Conservation (phyloP, 2,113 vertebrate genomes). For the Chamaetylas fuelleborni region DNA sequence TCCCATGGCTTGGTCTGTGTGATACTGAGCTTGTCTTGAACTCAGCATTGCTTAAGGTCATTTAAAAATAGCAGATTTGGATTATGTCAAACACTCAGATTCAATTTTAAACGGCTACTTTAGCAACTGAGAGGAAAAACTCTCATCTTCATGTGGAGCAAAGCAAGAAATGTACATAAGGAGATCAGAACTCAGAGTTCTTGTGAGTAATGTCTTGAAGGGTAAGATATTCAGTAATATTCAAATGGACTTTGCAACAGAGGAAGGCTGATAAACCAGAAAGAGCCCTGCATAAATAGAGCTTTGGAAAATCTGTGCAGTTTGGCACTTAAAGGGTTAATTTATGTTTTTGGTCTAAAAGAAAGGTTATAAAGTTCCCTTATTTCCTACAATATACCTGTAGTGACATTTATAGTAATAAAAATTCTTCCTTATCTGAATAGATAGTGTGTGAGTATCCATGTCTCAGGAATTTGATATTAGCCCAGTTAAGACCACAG, state of each 20-base stretch:
- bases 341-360: neutral
- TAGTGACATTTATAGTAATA: neutral
- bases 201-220: neutral
- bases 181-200: neutral
- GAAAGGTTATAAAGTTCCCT: neutral
- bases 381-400: neutral
- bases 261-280: neutral
- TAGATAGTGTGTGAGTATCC: neutral
- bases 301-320: neutral
- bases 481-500: neutral
- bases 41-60: neutral
- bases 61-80: neutral
- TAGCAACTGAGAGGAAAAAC: neutral
- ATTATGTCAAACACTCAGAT: neutral
- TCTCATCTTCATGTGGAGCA: neutral
- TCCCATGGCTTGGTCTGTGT: neutral
- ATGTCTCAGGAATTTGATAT: neutral
- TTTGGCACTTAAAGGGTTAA: neutral
- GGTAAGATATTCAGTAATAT: neutral
- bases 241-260: neutral
- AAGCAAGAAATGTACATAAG: accelerated
- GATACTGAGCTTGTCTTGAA: neutral
- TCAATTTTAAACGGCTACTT: neutral
- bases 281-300: neutral
- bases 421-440: neutral